Evolutionary conservation across 1,140 invertebrate species (phyloP).

Genomic region (Trissolcus basalis): DNA sequence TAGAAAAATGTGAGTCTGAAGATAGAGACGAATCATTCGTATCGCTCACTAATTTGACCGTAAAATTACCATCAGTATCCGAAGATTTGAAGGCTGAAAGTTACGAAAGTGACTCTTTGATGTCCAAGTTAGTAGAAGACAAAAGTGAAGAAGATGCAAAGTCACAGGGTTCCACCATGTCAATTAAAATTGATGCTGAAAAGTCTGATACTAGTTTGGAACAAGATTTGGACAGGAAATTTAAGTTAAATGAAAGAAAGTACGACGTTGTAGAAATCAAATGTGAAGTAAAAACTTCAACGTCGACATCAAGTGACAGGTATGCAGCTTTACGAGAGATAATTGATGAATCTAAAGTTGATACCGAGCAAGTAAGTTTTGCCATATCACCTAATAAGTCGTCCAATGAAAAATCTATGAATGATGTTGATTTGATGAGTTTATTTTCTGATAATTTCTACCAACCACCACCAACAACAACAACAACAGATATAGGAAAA

Average conservation of each 20-base stretch:
- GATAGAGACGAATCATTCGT: constrained; percentile 58
- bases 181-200: constrained; percentile 29
- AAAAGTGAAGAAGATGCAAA: constrained; percentile 43
- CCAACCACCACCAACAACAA: constrained; percentile 28
- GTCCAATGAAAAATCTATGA: constrained; percentile 39
- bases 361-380: constrained; percentile 52
- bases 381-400: constrained; percentile 40
- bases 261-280: constrained; percentile 46
- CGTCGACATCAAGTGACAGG: constrained; percentile 67
- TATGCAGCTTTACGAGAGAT: constrained; percentile 72
- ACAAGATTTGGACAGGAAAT: constrained; percentile 56
- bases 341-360: constrained; percentile 63
- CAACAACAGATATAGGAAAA: constrained; percentile 54
- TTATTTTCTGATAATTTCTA: constrained; percentile 68
- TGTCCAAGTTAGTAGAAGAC: constrained; percentile 33
- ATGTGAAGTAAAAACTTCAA: constrained; percentile 64
- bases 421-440: constrained; percentile 68
- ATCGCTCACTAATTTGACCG: constrained; percentile 64
- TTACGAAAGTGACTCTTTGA: constrained; percentile 45
- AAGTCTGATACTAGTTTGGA: constrained; percentile 33
- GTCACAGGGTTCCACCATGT: constrained; percentile 34
- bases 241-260: constrained; percentile 39
- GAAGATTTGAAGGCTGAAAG: constrained; percentile 45
- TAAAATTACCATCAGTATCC: constrained; percentile 62
- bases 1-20: constrained; percentile 37